Conservation (phyloP, 2,888 invertebrate species). For the Corythucha ciliata region DNA sequence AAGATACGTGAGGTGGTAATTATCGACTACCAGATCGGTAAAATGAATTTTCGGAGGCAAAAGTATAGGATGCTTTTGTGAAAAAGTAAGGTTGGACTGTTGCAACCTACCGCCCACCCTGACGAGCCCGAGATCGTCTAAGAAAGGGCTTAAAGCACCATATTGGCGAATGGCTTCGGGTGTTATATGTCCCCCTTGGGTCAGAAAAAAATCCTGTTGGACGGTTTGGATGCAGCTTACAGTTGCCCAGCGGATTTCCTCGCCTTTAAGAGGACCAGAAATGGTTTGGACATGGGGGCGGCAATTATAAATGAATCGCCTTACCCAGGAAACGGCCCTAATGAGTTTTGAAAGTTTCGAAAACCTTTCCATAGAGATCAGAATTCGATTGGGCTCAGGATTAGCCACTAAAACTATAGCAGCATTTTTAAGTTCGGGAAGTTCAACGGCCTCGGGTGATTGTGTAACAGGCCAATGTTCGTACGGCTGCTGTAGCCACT, state of each 20-base stretch:
- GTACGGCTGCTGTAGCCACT: background rate
- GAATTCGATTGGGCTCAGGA: background rate
- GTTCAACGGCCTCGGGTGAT: background rate
- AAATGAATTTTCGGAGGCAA: constrained; percentile 14
- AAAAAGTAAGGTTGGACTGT: background rate
- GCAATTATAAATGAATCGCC: background rate
- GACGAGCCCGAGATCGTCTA: constrained; percentile 11
- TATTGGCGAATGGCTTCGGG: background rate
- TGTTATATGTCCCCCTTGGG: background rate
- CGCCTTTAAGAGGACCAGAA: no score
- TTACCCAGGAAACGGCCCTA: constrained; percentile 3
- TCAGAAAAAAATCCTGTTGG: background rate
- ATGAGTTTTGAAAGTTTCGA: constrained; percentile 2
- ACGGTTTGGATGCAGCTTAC: no score
- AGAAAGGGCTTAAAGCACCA: constrained; percentile 3
- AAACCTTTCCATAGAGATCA: constrained; percentile 3
- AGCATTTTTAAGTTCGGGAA: constrained; percentile 11
- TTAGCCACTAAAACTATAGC: background rate
- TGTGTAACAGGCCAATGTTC: constrained; percentile 10
- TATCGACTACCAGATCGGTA: constrained; percentile 15
- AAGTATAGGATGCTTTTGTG: constrained; percentile 17
- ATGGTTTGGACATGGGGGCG: no score
- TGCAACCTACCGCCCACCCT: constrained; percentile 25
- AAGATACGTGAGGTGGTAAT: constrained; percentile 19
- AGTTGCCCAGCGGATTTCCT: no score